Evolutionary conservation across 92 coral and sea anemone species (phyloP), one percentile per base, ranked within the genome.

Genomic region (Blastomussa wellsi): DNA sequence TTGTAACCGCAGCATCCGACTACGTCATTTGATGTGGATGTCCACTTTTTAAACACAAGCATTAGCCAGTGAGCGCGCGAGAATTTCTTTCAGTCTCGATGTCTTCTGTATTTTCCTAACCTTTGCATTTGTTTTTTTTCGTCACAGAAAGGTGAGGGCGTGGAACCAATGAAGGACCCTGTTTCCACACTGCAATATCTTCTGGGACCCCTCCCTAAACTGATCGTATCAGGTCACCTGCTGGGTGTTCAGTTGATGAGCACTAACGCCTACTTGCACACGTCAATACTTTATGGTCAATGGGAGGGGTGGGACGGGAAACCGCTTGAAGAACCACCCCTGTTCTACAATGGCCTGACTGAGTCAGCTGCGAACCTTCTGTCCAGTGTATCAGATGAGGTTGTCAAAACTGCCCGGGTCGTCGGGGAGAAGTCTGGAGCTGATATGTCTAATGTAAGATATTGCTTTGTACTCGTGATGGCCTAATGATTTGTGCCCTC

Each of bases 281-380:
- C 95, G 29, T 33, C 91, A n/a, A 92, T 92, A 67, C 79, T 89
- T 31, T 88, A 90, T 53, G 91, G 83, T 64, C 90, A 85, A 37
- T 92, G 95, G 95, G 79, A 44, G 28, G 90, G 82, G 69, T 92
- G 95, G 95, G 93, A 92, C 57, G 95, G 93, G 33, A 60, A 55
- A 7, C 92, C 95, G 16, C 60, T 92, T 33, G 91, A 89, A 9
- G 66, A 92, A 26, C 89, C 88, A 31, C 95, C 95, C 29, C 75
- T 90, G 41, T 90, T 90, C 70, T 90, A 92, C 80, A 84, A 88
- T 49, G 89, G 90, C 9, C 81, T 92, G 81, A 83, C 89, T 35
- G 84, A 92, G 76, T 78, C 85, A 26, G 74, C 68, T 47, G 93
- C 93, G 13, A 82, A 48, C 32, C 82, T 79, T 53, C 85, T 92